phyloP scores from a whole-genome alignment of 2,113 vertebrate species.

The Dasyurus viverrinus region DNA sequence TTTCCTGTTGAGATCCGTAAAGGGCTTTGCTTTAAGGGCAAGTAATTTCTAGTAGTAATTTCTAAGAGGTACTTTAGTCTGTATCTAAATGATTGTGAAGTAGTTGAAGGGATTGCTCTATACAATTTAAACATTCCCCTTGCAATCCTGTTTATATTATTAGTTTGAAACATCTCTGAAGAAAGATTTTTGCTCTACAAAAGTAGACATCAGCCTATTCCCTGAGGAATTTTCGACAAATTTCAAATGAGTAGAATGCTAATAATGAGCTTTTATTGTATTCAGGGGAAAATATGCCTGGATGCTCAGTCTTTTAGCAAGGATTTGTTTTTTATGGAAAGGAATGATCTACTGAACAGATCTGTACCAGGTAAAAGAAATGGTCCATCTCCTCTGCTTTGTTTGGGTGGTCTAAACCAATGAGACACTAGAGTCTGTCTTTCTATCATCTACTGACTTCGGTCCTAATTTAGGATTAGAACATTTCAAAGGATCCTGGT shows the following conservation, averaged over 20 bases:
- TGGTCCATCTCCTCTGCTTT: neutral
- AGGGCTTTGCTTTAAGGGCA: neutral
- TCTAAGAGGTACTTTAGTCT: neutral
- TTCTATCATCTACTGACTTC: neutral
- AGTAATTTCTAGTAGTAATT: too few species aligned
- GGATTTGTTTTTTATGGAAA: neutral
- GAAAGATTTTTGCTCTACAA: neutral
- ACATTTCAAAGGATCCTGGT: neutral
- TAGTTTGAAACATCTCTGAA: neutral
- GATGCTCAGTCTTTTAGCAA: neutral
- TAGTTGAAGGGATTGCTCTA: neutral
- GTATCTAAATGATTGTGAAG: neutral
- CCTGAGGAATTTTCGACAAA: neutral
- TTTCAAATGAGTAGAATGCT: neutral
- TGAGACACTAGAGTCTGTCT: too few species aligned
- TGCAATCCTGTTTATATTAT: neutral
- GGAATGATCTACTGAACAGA: neutral
- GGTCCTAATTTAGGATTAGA: neutral
- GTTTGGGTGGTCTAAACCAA: too few species aligned
- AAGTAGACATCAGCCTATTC: neutral
- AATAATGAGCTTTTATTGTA: neutral
- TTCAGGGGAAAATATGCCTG: neutral
- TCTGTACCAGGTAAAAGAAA: neutral
- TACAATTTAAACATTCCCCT: neutral
- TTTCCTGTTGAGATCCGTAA: neutral